A percentile compares a stretch with the other conserved stretches of the same genome.
Evolutionary conservation across 1,140 invertebrate species (phyloP).

Genomic region (Parapsyche elsis): DNA sequence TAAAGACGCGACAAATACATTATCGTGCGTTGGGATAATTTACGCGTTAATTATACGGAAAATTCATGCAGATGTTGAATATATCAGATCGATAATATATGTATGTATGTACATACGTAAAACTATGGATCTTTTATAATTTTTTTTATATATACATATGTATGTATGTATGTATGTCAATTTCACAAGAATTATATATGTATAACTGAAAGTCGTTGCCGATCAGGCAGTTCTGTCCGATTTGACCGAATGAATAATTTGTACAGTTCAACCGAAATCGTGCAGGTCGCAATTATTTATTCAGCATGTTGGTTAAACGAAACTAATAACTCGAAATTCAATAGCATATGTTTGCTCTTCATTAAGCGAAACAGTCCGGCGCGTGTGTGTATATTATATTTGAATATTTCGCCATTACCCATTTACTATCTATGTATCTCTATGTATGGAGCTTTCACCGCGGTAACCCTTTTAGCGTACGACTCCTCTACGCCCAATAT

Average conservation of each 20-base stretch:
- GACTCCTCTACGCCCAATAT: no score
- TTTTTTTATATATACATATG: no score
- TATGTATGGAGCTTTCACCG: no score
- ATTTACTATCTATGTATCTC: no score
- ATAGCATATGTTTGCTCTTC: slow-evolving; percentile 11
- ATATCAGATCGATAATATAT: no score
- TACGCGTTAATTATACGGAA: no score
- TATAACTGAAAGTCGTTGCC: background rate
- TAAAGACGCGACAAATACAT: slow-evolving; percentile 24
- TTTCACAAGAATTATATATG: background rate
- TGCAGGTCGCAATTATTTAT: slow-evolving; percentile 20
- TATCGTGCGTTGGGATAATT: no score
- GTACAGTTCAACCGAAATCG: slow-evolving; percentile 18
- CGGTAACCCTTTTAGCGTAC: no score
- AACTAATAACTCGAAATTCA: slow-evolving; percentile 19
- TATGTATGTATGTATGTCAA: background rate
- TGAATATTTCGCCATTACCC: background rate
- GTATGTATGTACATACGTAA: no score
- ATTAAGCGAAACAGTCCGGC: background rate
- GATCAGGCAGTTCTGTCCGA: background rate
- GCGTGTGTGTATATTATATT: background rate
- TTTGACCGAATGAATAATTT: slow-evolving; percentile 17
- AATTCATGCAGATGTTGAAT: no score
- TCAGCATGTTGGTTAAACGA: slow-evolving; percentile 17
- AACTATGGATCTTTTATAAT: no score